These are phyloP conservation scores for Scaptomyza parva DNA, from an alignment of 2,888 invertebrate species.

Conservation along the genomic window DNA sequence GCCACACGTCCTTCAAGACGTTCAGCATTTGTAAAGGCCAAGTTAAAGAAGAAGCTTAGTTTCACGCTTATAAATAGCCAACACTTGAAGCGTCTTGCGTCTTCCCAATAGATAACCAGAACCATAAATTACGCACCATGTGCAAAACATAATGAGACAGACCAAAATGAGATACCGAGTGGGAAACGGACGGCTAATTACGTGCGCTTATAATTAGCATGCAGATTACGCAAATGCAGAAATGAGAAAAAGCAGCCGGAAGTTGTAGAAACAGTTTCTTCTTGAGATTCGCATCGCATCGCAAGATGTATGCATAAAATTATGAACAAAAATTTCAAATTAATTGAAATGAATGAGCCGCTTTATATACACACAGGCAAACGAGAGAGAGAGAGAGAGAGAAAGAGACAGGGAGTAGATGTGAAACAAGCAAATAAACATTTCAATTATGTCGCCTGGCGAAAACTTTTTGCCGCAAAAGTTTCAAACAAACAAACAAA, in stretches of 20 bases:
- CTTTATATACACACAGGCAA: conserved; percentile 18
- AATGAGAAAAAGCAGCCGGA: conserved; percentile 19
- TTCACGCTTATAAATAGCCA: conserved; percentile 46
- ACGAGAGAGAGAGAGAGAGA: not conserved
- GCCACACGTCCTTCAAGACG: not conserved
- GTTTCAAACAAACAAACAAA: conserved; percentile 27
- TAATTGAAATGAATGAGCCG: conserved; percentile 68
- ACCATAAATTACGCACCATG: conserved; percentile 59
- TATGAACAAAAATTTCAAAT: conserved; percentile 61
- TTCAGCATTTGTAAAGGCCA: conserved; percentile 5
- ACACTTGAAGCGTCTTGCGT: conserved; percentile 56
- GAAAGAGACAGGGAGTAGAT: not conserved
- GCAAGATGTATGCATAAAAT: conserved; percentile 47
- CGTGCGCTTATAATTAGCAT: conserved; percentile 60
- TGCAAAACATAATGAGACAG: conserved; percentile 7
- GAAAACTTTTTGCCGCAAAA: conserved; percentile 46
- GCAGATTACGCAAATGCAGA: conserved; percentile 46
- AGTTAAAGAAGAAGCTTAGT: conserved; percentile 17
- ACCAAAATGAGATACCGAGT: conserved; percentile 3
- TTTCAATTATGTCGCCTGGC: conserved; percentile 69
- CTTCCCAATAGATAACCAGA: conserved; percentile 45
- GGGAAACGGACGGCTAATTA: conserved; percentile 49
- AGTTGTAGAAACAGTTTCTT: conserved; percentile 20
- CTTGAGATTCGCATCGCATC: not conserved
- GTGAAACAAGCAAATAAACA: conserved; percentile 55